These are phyloP conservation scores for Conus betulinus DNA, from an alignment of 1,140 invertebrate genomes.

Conservation along the genomic window DNA sequence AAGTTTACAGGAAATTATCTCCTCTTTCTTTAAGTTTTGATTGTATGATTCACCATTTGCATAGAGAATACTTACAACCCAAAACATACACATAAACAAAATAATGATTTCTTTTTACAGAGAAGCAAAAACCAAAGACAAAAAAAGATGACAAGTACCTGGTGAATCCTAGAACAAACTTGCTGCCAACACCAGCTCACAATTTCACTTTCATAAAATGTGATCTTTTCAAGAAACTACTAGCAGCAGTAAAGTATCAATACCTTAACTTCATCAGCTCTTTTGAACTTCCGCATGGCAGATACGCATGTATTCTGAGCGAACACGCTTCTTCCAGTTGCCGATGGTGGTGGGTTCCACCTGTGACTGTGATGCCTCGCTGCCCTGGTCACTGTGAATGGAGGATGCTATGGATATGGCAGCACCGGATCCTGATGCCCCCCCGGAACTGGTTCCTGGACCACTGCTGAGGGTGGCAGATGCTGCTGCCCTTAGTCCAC, in stretches of 20 bases:
- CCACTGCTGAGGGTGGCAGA: background rate
- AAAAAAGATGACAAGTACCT: background rate
- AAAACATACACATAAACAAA: no score
- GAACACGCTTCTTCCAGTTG: conserved; percentile 94
- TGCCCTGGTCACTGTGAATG: conserved; percentile 38
- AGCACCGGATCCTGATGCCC: background rate
- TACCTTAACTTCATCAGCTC: conserved; percentile 93
- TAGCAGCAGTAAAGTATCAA: conserved; percentile 58
- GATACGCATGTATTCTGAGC: conserved; percentile 91
- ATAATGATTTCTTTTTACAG: no score
- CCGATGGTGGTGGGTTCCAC: conserved; percentile 25
- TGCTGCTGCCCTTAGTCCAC: conserved; percentile 10
- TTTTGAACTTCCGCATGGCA: conserved; percentile 90
- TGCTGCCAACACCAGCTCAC: no score
- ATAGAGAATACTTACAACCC: no score
- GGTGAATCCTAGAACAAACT: no score
- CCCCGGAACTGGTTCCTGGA: background rate
- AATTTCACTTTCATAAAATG: no score
- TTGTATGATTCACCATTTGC: no score
- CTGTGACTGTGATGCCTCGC: conserved; percentile 27
- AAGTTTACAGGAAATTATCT: no score
- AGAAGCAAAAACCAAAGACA: no score
- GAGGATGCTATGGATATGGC: conserved; percentile 24
- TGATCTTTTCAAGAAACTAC: background rate
- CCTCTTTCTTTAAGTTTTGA: no score